These are phyloP conservation scores for Gadus chalcogrammus DNA, from an alignment of 2,113 vertebrate species.

Conservation along the genomic window DNA sequence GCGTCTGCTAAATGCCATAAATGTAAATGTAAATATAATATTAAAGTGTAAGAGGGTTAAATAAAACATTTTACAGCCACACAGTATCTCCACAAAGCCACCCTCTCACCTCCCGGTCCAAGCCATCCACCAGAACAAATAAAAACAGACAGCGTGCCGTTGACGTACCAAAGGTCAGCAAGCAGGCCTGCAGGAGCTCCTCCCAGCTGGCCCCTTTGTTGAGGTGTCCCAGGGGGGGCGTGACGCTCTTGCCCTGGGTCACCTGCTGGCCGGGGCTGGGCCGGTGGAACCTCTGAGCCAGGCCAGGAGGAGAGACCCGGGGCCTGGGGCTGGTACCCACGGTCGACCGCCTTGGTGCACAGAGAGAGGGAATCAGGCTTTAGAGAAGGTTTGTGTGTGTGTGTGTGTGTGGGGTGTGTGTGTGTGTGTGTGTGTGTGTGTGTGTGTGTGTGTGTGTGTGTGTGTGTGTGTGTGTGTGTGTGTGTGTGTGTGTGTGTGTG, in stretches of 20 bases:
- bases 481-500: slow-evolving; percentile 2
- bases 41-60: background rate
- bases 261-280: slow-evolving; percentile 73
- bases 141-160: background rate
- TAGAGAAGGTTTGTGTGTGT: slow-evolving; percentile 38
- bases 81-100: too few species aligned
- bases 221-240: slow-evolving; percentile 82
- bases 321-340: slow-evolving; percentile 77
- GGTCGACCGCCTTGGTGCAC: slow-evolving; percentile 69
- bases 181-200: slow-evolving; percentile 89
- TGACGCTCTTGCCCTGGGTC: slow-evolving; percentile 72
- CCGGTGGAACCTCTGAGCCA: slow-evolving; percentile 72
- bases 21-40: background rate
- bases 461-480: slow-evolving; percentile 32
- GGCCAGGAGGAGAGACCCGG: slow-evolving; percentile 76
- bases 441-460: slow-evolving; percentile 15
- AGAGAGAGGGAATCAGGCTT: slow-evolving; percentile 31
- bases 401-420: slow-evolving; percentile 17
- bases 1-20: background rate
- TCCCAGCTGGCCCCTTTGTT: slow-evolving; percentile 90
- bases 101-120: too few species aligned
- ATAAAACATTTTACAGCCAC: background rate
- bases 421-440: slow-evolving; percentile 6
- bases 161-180: slow-evolving; percentile 89
- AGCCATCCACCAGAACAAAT: too few species aligned